A percentile compares a stretch with the other conserved stretches of the same genome.
Conservation (phyloP, 2,888 invertebrate genomes). For the Tridacna crocea region DNA sequence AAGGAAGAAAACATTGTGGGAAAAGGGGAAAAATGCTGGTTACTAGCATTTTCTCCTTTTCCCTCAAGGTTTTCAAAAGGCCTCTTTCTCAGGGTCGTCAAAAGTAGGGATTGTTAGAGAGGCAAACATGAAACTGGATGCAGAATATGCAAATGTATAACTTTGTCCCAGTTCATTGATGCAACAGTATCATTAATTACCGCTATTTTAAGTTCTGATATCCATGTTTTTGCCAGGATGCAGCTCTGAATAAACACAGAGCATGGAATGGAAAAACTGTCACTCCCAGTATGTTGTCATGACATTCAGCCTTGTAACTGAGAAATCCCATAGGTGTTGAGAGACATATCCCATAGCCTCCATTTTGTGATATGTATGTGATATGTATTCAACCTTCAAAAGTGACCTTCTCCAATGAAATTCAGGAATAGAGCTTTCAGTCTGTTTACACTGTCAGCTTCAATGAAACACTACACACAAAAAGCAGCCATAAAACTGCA, state of each 20-base stretch:
- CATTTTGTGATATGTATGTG: constrained; percentile 12
- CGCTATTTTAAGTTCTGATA: too few relatives aligned
- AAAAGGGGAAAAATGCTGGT: background rate
- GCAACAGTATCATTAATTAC: background rate
- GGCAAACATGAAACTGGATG: too few relatives aligned
- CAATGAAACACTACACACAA: too few relatives aligned
- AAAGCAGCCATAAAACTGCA: too few relatives aligned
- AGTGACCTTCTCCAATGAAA: background rate
- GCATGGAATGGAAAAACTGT: background rate
- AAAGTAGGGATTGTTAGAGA: background rate
- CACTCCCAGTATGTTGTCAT: background rate
- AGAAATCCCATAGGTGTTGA: background rate
- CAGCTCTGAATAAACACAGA: background rate
- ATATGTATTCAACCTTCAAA: background rate
- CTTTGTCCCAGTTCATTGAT: background rate
- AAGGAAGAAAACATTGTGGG: too few relatives aligned
- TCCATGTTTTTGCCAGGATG: too few relatives aligned
- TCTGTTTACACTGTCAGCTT: background rate
- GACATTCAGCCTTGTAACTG: background rate
- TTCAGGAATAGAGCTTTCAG: background rate
- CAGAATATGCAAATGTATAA: too few relatives aligned
- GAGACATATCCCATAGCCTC: background rate
- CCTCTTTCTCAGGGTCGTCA: background rate
- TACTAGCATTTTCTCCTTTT: background rate
- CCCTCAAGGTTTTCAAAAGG: background rate